phyloP scores from a whole-genome alignment of 92 coral and sea anemone genomes.

The Bergia sp. region DNA sequence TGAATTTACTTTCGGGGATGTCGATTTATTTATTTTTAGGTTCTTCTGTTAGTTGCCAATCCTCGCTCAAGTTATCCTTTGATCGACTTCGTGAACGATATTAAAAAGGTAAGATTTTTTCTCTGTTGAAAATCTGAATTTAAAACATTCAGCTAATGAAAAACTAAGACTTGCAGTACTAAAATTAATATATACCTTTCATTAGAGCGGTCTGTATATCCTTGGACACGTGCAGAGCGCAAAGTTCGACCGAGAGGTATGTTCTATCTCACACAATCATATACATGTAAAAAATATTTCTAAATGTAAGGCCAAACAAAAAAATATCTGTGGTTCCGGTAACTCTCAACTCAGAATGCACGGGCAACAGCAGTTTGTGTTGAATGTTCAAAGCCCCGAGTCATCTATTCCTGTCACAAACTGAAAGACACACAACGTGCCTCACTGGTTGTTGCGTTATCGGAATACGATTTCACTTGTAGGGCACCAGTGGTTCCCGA shows the following conservation, averaged over 20 bases:
- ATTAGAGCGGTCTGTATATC: slow-evolving; percentile 90
- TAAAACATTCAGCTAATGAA: background rate
- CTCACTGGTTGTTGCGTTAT: too few species aligned
- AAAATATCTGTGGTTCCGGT: too few species aligned
- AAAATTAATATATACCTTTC: background rate
- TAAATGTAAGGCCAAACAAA: too few species aligned
- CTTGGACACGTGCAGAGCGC: slow-evolving; percentile 90
- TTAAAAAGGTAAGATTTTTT: slow-evolving; percentile 77
- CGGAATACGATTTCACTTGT: too few species aligned
- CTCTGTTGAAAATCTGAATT: background rate
- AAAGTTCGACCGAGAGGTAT: slow-evolving; percentile 72
- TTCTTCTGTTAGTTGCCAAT: slow-evolving; percentile 84
- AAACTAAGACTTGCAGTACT: background rate
- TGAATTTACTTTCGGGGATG: too few species aligned
- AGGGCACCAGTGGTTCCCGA: too few species aligned
- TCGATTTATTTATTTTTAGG: slow-evolving; percentile 7
- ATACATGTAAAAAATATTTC: background rate
- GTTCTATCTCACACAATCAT: background rate
- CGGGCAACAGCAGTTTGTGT: too few species aligned
- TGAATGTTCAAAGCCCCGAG: too few species aligned
- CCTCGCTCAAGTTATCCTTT: slow-evolving; percentile 95
- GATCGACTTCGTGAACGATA: slow-evolving; percentile 97
- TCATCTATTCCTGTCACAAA: too few species aligned
- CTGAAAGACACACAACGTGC: too few species aligned
- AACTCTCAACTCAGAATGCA: too few species aligned